Conservation (phyloP, 2,888 invertebrate genomes). For the Matsumyia berberina region DNA sequence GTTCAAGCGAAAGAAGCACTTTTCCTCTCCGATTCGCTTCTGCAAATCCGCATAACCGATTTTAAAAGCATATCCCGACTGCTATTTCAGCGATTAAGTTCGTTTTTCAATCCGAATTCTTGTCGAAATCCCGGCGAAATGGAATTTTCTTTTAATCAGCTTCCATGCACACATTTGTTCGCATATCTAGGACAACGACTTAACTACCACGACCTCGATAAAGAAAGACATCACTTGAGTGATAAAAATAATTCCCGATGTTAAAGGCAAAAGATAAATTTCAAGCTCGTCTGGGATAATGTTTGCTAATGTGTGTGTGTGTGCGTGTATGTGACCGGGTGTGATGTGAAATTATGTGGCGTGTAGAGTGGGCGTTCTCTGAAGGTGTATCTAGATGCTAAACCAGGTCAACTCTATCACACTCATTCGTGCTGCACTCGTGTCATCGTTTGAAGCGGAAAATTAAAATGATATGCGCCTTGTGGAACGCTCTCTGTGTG, state of each 20-base stretch:
- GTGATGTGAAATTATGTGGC: conserved; percentile 1
- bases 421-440: conserved; percentile 70
- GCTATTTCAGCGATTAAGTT: not conserved
- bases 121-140: conserved; percentile 8
- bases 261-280: conserved; percentile 44
- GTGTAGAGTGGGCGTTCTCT: conserved; percentile 25
- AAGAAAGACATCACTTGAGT: conserved; percentile 45
- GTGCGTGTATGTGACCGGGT: conserved; percentile 10
- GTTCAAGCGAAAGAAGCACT: conserved; percentile 53
- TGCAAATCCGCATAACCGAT: conserved; percentile 12
- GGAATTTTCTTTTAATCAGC: conserved; percentile 10
- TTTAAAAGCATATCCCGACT: not conserved
- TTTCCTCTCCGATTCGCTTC: conserved; percentile 14
- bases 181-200: conserved; percentile 31
- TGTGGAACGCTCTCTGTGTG: conserved; percentile 36
- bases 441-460: conserved; percentile 65
- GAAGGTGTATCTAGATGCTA: conserved; percentile 35
- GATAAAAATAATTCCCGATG: conserved; percentile 59
- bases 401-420: conserved; percentile 72
- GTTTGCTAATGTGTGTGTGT: conserved; percentile 6
- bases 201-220: conserved; percentile 25
- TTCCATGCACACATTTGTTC: conserved; percentile 47
- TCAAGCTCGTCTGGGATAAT: conserved; percentile 40
- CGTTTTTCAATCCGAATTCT: not conserved
- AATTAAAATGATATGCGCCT: conserved; percentile 70